These are phyloP conservation scores for Halichoeres trimaculatus DNA, from an alignment of 2,113 vertebrate species.

Conservation along the genomic window DNA sequence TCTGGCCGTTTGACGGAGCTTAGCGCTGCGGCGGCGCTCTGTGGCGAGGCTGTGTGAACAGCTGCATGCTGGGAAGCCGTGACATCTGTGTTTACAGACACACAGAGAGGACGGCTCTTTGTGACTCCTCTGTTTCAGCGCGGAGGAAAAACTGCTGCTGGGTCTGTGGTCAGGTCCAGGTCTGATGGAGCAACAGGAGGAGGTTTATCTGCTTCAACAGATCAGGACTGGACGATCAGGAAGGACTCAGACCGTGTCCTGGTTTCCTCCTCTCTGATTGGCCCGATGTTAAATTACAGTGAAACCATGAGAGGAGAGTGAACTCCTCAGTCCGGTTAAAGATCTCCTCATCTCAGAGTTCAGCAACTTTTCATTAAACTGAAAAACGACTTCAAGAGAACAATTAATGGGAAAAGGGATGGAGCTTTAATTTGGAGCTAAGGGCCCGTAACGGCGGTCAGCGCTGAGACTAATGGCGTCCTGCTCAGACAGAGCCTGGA, in stretches of 20 bases:
- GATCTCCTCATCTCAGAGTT: conserved; percentile 75
- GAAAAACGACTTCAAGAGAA: conserved; percentile 75
- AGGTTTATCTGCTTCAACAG: too few relatives aligned
- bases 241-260: not conserved
- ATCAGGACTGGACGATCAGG: too few relatives aligned
- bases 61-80: conserved; percentile 22
- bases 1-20: conserved; percentile 26
- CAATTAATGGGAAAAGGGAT: conserved; percentile 80
- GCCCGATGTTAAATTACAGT: conserved; percentile 65
- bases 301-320: conserved; percentile 68
- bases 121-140: conserved; percentile 22
- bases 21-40: conserved; percentile 12
- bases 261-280: conserved; percentile 18
- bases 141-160: conserved; percentile 20
- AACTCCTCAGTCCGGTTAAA: conserved; percentile 74
- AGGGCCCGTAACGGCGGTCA: conserved; percentile 79
- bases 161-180: too few relatives aligned
- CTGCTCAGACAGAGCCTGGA: conserved; percentile 65
- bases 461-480: conserved; percentile 77
- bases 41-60: conserved; percentile 33
- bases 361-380: conserved; percentile 76
- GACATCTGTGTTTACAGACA: conserved; percentile 53
- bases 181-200: too few relatives aligned
- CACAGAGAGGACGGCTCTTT: conserved; percentile 22
- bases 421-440: conserved; percentile 78